A percentile compares a stretch with the other conserved stretches of the same genome.
Evolutionary conservation across 2,888 invertebrate species (phyloP).

Genomic region (Poecilus cupreus): DNA sequence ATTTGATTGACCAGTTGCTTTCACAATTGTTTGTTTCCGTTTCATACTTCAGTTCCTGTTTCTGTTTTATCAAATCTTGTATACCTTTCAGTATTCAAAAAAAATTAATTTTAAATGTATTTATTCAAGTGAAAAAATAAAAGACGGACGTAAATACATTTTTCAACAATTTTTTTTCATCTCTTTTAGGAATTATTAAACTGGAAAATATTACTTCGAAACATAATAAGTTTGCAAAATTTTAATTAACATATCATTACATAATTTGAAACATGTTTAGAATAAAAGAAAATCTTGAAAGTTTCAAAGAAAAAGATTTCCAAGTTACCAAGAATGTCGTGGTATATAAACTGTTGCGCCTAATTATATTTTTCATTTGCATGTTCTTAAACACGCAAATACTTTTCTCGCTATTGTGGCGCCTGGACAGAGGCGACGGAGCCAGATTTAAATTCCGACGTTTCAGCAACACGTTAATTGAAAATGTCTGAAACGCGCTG

Average conservation of each 20-base stretch:
- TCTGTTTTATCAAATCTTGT: not conserved
- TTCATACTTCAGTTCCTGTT: slow-evolving; percentile 3
- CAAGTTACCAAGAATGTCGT: slow-evolving; percentile 3
- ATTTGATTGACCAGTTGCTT: not conserved
- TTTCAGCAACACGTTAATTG: slow-evolving; percentile 19
- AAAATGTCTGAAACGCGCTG: not conserved
- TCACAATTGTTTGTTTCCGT: not conserved
- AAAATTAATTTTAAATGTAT: not conserved
- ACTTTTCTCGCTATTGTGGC: not conserved
- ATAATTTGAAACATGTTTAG: not conserved
- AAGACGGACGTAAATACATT: not conserved
- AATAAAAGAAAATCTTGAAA: not conserved
- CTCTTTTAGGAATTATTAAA: not conserved
- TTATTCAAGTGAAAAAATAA: not conserved
- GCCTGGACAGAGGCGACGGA: not conserved
- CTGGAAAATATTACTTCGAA: not conserved
- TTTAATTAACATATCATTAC: not conserved
- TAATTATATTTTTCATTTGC: slow-evolving; percentile 30
- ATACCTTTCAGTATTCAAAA: not conserved
- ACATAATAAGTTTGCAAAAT: not conserved
- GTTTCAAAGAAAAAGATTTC: not conserved
- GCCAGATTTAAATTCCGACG: slow-evolving; percentile 6
- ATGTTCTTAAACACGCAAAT: slow-evolving; percentile 24
- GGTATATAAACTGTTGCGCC: slow-evolving; percentile 9
- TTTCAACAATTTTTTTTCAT: not conserved